Base-by-base conservation (phyloP, 2,797 vertebrate species). In the Thunnus albacares region DNA sequence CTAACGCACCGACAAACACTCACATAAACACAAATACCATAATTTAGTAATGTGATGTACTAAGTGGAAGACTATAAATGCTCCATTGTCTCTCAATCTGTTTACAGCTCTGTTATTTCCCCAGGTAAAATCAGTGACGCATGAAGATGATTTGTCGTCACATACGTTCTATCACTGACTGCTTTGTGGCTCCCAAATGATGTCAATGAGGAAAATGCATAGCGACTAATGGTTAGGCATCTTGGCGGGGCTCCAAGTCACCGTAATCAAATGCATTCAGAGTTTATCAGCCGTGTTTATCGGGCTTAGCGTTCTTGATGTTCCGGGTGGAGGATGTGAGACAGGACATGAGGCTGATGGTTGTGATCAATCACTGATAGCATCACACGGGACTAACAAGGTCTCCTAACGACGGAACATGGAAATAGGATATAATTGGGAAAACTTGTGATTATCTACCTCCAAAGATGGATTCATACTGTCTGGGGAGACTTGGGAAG, bases 221-320 rank as follows among this genome's bases (percentile, higher is more conserved):
- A 53, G 60, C 53, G 14, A 64, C 77, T 82, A 81, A 89, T 83
- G 66, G 79, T 68, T 47, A 6, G 56, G 71, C 68, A 6, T 71
- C 63, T 72, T 78, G 82, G 84, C 85, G 22, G 28, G 28, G 66
- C 20, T 87, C 86, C 88, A 77, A 61, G 66, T 68, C 60, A 13
- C 65, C 1, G 3, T 83, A 86, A 93, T 89, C 83, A 90, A 79
- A 80, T 69, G 82, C 67, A 77, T 79, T 84, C 71, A 78, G 82
- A 57, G 38, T 87, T 86, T 87, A 90, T 92, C 91, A 59, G 80
- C 5, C 70, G 35, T 74, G 86, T 84, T 92, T 80, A 91, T 94
- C 91, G 18, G 76, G 69, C 76, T 68, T 28, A 33, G 76, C 41
- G 72, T 84, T 69, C 71, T 73, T 65, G 66, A 84, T 89, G 81